Conservation (phyloP, 2,797 vertebrate genomes). For the Dipus sagitta region DNA sequence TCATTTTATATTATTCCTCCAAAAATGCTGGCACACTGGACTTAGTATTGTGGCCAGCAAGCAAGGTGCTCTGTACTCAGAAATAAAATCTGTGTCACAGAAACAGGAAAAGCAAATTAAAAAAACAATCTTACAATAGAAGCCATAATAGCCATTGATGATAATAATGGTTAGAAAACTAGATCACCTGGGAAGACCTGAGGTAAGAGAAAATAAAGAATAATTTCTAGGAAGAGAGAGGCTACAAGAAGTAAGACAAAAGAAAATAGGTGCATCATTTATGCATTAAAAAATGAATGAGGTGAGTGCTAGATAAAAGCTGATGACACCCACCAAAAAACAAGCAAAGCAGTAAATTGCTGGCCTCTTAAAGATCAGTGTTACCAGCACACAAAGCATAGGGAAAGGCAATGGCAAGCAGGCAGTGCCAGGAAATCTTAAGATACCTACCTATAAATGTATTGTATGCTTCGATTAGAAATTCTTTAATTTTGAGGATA, state of each 20-base stretch:
- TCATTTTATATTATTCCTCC: not conserved
- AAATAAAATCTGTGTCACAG: not conserved
- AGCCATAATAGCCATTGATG: not conserved
- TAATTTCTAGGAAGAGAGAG: not conserved
- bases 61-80: not conserved
- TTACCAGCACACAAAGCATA: not conserved
- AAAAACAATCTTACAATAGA: not conserved
- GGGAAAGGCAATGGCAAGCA: not conserved
- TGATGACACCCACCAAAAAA: not conserved
- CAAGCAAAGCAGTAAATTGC: not conserved
- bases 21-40: not conserved
- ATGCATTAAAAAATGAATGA: not conserved
- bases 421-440: too few relatives aligned
- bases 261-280: not conserved
- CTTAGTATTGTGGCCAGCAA: not conserved
- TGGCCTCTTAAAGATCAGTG: not conserved
- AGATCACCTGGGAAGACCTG: not conserved
- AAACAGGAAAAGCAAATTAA: not conserved
- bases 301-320: not conserved
- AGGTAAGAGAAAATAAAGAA: not conserved
- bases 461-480: not conserved
- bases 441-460: not conserved
- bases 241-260: not conserved
- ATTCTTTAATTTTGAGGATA: not conserved
- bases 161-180: not conserved